phyloP scores from a whole-genome alignment of 1,140 invertebrate genomes.

The Drosophila obscura region DNA sequence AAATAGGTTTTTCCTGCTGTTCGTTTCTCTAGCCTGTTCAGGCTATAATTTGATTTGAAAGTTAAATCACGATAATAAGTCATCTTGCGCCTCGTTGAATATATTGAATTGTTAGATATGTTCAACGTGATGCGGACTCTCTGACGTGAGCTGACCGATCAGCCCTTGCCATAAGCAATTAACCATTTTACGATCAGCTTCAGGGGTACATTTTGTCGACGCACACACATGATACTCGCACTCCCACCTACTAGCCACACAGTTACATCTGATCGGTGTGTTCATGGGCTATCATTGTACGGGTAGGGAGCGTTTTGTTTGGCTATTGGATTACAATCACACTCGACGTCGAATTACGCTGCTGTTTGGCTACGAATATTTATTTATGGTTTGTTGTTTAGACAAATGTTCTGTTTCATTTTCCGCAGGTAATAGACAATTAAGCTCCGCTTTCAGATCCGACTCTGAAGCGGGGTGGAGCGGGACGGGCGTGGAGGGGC shows the following conservation, averaged over 20 bases:
- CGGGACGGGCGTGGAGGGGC: no score
- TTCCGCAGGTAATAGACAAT: constrained; percentile 10
- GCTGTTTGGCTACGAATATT: constrained; percentile 10
- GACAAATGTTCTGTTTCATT: constrained; percentile 46
- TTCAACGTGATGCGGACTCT: no score
- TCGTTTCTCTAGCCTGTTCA: no score
- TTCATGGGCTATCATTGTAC: constrained; percentile 26
- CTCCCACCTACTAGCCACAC: constrained; percentile 9
- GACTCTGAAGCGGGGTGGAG: no score
- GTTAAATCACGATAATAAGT: no score
- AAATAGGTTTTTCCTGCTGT: no score
- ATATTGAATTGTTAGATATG: no score
- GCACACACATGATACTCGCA: no score
- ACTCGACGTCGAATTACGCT: constrained; percentile 1
- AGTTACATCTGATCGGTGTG: constrained; percentile 49
- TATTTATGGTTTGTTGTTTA: constrained; percentile 24
- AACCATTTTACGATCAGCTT: constrained; percentile 4
- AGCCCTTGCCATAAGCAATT: constrained; percentile 22
- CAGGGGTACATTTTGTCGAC: background rate
- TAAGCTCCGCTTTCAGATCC: constrained; percentile 11
- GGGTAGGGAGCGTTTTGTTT: no score
- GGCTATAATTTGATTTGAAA: background rate
- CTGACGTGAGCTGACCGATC: no score
- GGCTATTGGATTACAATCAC: constrained; percentile 30
- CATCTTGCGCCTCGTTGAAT: no score